A percentile compares a stretch with the other conserved stretches of the same genome.
phyloP scores from a whole-genome alignment of 1,140 invertebrate genomes.

The Telenomus remus region DNA sequence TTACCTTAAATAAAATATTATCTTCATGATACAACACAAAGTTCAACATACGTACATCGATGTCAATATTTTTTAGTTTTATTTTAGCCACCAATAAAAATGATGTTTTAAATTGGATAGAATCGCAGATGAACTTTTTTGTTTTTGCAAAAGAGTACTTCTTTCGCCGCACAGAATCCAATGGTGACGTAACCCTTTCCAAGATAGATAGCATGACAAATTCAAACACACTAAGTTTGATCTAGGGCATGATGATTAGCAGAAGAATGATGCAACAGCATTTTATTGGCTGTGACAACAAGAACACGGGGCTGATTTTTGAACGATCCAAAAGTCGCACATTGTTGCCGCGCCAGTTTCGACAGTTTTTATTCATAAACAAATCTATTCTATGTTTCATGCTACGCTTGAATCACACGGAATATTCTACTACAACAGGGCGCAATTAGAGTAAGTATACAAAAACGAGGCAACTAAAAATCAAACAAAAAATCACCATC shows the following conservation, averaged over 20 bases:
- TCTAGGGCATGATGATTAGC: constrained; percentile 51
- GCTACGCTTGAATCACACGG: constrained; percentile 68
- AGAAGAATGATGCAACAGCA: constrained; percentile 37
- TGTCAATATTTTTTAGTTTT: too few relatives aligned
- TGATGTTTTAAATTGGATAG: too few relatives aligned
- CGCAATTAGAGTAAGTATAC: constrained; percentile 80
- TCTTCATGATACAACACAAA: too few relatives aligned
- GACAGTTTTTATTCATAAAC: constrained; percentile 47
- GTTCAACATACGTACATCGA: too few relatives aligned
- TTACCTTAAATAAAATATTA: too few relatives aligned
- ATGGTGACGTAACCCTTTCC: constrained; percentile 29
- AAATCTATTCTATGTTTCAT: constrained; percentile 75
- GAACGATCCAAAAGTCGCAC: constrained; percentile 29
- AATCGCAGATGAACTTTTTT: too few relatives aligned
- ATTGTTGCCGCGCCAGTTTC: constrained; percentile 9
- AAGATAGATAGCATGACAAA: constrained; percentile 42
- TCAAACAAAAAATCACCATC: constrained; percentile 8
- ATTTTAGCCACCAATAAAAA: too few relatives aligned
- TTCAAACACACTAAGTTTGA: constrained; percentile 24
- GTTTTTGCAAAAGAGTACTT: too few relatives aligned
- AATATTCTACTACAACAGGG: constrained; percentile 71
- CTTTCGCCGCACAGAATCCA: too few relatives aligned
- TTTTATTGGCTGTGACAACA: constrained; percentile 50
- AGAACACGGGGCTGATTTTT: constrained; percentile 37
- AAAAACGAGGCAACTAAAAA: constrained; percentile 29